Evolutionary conservation across 1,140 invertebrate species (phyloP), one percentile per base, ranked within the genome.

Genomic region (Anoplophora glabripennis): DNA sequence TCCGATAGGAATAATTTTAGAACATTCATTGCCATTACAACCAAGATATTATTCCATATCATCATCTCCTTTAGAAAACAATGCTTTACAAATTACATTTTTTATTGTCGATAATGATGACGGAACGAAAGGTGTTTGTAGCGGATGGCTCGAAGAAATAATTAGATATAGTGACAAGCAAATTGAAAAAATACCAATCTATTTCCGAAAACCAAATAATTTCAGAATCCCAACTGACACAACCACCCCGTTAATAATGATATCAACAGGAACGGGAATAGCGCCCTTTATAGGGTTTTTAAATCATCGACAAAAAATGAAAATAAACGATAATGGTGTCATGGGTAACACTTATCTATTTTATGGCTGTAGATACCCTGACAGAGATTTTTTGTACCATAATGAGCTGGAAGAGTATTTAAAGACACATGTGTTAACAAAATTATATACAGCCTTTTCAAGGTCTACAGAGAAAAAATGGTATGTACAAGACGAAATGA

Each of bases 201-300:
- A 84, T 81, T 83, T 82, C 62, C 81, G 84, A 74, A 81, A 78
- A 72, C 83, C 71, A 67, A 84, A 71, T 62, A 72, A 60, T 70
- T 89, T 84, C 75, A 75, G 70, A 58, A 84, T 79, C 68, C 83
- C 72, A 65, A 73, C 67, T 60, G 80, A 81, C 78, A 66, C 74
- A 35, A 11, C 52, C 61, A 76, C 45, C 67, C 87, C 89, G 37
- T 72, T 91, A 35, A 83, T 94, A 59, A 83, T 94, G 73, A 84
- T 95, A 60, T 89, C 87, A 4, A 84, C 90, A 57, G 93, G 93
- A 11, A 93, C 90, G 34, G 93, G 91, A 10, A 75, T 93, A 17
- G 85, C 92, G 7, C 92, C 92, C 1, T 95, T 92, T 71, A 82
- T 83, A 58, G 83, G 84, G 11, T 88, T 86, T 67, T 65, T 87